Evolutionary conservation across 2,797 vertebrate species (phyloP).

Genomic region (Selene dorsalis): DNA sequence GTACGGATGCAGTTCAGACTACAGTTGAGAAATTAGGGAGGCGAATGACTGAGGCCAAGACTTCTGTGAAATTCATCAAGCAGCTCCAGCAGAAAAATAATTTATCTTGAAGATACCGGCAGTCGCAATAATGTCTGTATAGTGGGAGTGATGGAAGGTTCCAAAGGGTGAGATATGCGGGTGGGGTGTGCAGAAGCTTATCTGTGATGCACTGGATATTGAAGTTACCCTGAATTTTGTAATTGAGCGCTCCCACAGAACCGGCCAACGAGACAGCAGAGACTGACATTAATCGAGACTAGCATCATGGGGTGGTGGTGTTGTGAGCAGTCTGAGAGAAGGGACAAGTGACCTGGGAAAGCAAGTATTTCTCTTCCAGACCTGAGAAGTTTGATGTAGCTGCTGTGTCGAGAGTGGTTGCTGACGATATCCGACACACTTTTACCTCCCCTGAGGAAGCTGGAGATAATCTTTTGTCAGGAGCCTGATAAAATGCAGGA

Average conservation of each 20-base stretch:
- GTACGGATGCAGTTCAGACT: background rate
- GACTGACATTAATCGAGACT: background rate
- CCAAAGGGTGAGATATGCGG: background rate
- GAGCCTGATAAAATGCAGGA: background rate
- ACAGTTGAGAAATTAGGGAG: background rate
- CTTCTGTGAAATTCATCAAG: background rate
- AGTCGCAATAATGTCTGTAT: background rate
- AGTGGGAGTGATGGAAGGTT: background rate
- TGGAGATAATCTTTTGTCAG: background rate
- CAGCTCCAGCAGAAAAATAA: background rate
- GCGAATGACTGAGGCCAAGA: background rate
- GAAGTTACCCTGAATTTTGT: no score
- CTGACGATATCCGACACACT: background rate
- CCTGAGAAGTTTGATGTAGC: background rate
- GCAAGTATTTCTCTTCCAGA: background rate
- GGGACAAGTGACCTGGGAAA: no score
- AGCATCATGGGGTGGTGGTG: no score
- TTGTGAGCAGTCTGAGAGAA: background rate
- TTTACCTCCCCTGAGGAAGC: background rate
- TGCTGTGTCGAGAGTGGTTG: background rate
- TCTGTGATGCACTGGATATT: background rate
- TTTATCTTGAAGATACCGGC: background rate
- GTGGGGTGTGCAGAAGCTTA: background rate
- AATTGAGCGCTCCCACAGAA: no score
- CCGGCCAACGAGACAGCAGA: background rate